phyloP scores from a whole-genome alignment of 2,888 invertebrate species.

The Petrophora chlorosata region DNA sequence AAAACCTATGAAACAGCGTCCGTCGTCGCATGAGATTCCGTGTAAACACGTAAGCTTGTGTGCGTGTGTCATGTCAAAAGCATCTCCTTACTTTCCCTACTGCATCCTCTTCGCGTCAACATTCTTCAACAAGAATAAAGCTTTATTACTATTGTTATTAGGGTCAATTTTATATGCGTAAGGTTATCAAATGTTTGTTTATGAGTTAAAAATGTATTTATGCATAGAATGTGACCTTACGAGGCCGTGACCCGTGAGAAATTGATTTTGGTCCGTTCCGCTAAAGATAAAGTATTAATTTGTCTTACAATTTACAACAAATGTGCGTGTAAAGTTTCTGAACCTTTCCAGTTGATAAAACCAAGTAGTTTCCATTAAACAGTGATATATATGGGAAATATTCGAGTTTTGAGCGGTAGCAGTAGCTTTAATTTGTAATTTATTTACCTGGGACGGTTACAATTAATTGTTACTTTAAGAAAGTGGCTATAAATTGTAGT shows the following conservation, averaged over 20 bases:
- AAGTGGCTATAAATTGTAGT: conserved; percentile 2
- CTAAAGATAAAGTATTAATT: conserved; percentile 40
- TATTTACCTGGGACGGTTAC: not conserved
- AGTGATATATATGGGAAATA: not conserved
- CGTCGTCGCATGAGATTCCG: not conserved
- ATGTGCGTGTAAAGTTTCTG: conserved; percentile 29
- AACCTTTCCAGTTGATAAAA: conserved; percentile 11
- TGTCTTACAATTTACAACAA: conserved; percentile 41
- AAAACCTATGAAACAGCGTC: too few species aligned
- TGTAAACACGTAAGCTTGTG: not conserved
- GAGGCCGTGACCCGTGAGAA: conserved; percentile 58
- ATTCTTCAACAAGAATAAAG: conserved; percentile 38
- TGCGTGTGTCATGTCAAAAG: not conserved
- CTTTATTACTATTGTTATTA: conserved; percentile 47
- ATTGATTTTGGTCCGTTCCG: conserved; percentile 61
- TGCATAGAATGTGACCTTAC: conserved; percentile 64
- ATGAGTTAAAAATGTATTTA: conserved; percentile 59
- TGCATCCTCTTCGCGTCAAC: conserved; percentile 1
- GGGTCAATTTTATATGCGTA: conserved; percentile 12
- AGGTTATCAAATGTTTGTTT: conserved; percentile 26
- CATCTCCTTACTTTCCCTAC: not conserved
- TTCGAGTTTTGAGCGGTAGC: conserved; percentile 1
- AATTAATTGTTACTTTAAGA: conserved; percentile 6
- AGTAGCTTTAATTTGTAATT: conserved; percentile 3
- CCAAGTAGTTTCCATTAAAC: conserved; percentile 5